Evolutionary conservation across 2,797 vertebrate species (phyloP).

Genomic region (Poecile montanus): DNA sequence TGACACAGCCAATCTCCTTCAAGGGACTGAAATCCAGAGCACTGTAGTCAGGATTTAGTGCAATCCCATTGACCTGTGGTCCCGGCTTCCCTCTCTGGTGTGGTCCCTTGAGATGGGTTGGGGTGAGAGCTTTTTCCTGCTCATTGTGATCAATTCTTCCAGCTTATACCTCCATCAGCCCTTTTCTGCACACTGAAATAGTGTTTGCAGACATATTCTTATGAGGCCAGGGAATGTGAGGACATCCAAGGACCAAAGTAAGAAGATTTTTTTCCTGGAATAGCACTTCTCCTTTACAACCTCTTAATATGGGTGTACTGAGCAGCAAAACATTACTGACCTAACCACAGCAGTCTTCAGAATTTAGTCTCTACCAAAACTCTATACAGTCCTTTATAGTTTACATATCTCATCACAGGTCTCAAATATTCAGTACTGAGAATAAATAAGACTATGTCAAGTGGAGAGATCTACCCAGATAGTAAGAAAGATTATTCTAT

Average conservation of each 20-base stretch:
- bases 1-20: neutral
- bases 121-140: neutral
- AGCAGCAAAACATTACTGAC: neutral
- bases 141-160: neutral
- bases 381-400: neutral
- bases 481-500: neutral
- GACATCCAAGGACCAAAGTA: neutral
- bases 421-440: neutral
- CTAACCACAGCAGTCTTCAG: neutral
- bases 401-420: neutral
- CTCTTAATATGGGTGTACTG: neutral
- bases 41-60: accelerated
- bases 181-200: neutral
- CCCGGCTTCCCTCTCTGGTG: neutral
- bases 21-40: neutral
- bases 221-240: neutral
- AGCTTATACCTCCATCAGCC: neutral
- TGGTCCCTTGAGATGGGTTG: neutral
- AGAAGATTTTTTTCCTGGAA: neutral
- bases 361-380: neutral
- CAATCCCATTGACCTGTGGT: neutral
- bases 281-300: neutral
- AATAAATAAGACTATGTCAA: neutral
- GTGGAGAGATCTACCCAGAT: neutral
- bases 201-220: neutral